Percentiles rank a stretch among this genome's conserved stretches.
Conservation (phyloP, 2,888 invertebrate species). For the Athalia cordata region DNA sequence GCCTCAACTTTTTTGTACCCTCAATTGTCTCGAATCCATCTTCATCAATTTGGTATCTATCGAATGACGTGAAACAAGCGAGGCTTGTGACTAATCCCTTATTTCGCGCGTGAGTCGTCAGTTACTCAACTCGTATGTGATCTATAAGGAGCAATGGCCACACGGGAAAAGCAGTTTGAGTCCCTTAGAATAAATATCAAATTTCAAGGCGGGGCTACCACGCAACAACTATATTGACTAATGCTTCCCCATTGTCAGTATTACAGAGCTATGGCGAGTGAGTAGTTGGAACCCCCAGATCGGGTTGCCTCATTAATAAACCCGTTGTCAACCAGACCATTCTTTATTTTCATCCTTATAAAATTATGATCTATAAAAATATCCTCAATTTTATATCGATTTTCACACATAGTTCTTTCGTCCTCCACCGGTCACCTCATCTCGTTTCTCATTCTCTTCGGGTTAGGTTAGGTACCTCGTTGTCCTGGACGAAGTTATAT, state of each 20-base stretch:
- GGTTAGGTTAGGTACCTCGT: not conserved
- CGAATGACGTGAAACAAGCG: no score
- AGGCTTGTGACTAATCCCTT: no score
- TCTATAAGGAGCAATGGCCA: no score
- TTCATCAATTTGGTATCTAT: no score
- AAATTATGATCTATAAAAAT: conserved; percentile 8
- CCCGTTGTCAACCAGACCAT: conserved; percentile 11
- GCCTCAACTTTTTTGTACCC: no score
- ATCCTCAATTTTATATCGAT: not conserved
- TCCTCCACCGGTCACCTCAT: not conserved
- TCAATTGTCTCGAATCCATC: no score
- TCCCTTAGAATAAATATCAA: conserved; percentile 28
- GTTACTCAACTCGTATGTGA: no score
- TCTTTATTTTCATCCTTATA: not conserved
- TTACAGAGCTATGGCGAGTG: conserved; percentile 3
- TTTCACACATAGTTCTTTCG: not conserved
- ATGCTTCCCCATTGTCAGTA: not conserved
- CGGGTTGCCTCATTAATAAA: conserved; percentile 43
- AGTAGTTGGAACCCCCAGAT: conserved; percentile 7
- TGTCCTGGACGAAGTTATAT: conserved; percentile 53
- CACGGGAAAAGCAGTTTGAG: not conserved
- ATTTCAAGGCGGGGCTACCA: conserved; percentile 32
- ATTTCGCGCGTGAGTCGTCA: no score
- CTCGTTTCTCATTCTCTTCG: conserved; percentile 31
- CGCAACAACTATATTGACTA: conserved; percentile 22